These are phyloP conservation scores for Holothuria glaberrima DNA, from an alignment of 35 echinoderm and acorn worm genomes.

Conservation along the genomic window DNA sequence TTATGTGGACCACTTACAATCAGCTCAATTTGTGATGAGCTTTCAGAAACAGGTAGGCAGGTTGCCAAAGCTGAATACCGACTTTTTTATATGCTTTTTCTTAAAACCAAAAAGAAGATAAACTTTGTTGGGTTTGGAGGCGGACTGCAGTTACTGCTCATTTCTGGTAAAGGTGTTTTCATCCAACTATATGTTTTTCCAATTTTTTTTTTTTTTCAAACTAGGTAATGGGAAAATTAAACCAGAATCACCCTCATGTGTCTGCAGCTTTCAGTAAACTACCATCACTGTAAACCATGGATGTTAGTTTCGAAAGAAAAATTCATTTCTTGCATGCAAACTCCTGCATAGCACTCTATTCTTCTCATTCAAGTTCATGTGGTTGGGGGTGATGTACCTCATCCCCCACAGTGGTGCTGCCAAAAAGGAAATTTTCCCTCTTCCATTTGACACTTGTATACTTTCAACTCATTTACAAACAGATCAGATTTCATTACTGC, in stretches of 20 bases:
- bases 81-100: constrained; percentile 16
- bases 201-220: background rate
- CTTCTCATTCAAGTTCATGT: constrained; percentile 6
- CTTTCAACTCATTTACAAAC: constrained; percentile 10
- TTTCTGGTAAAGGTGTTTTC: background rate
- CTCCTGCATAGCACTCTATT: constrained; percentile 7
- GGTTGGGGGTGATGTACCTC: no score
- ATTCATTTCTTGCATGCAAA: constrained; percentile 29
- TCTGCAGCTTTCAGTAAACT: background rate
- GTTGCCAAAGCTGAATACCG: constrained; percentile 36
- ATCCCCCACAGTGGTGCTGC: constrained; percentile 20
- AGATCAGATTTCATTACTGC: background rate
- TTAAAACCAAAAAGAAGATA: background rate
- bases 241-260: constrained; percentile 18
- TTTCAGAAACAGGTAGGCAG: constrained; percentile 60
- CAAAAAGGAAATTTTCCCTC: background rate
- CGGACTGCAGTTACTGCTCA: background rate
- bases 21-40: constrained; percentile 29
- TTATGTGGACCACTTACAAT: constrained; percentile 37
- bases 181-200: background rate
- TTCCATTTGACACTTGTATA: background rate
- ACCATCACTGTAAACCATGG: constrained; percentile 2
- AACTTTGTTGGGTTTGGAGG: background rate
- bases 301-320: background rate
- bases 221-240: background rate